Conservation (phyloP, 2,113 vertebrate species). For the Rafetus swinhoei region DNA sequence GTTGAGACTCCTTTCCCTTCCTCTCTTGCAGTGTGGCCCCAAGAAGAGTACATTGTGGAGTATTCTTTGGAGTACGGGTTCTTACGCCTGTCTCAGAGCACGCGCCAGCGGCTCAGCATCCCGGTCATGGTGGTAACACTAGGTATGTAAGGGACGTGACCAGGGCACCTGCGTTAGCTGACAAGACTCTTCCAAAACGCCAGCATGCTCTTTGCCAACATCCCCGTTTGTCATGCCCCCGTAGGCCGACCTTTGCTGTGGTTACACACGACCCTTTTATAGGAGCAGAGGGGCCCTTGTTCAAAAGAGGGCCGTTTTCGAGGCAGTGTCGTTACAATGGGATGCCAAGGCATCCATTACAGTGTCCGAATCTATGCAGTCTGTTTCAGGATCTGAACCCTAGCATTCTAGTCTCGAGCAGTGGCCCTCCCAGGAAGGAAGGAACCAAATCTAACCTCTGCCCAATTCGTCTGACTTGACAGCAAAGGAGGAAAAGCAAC, state of each 20-base stretch:
- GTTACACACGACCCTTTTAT: not conserved
- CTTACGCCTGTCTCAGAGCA: constrained; percentile 94
- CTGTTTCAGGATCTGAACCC: not conserved
- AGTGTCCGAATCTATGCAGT: not conserved
- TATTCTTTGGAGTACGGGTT: constrained; percentile 97
- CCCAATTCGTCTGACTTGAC: no score
- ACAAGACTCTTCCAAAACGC: not conserved
- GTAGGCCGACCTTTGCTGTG: not conserved
- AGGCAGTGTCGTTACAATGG: not conserved
- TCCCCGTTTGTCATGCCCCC: not conserved
- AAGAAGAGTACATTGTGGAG: constrained; percentile 98
- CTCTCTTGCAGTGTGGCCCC: constrained; percentile 87
- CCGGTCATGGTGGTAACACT: constrained; percentile 98
- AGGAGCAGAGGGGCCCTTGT: not conserved
- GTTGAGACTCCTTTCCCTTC: not conserved
- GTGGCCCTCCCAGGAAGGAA: not conserved
- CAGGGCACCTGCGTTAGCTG: accelerated
- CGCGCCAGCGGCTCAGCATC: constrained; percentile 94
- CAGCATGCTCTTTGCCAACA: accelerated
- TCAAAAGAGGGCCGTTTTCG: accelerated
- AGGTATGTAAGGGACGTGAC: constrained; percentile 80
- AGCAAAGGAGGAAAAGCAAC: no score
- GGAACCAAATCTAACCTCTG: not conserved
- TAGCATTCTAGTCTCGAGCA: accelerated
- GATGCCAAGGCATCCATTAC: not conserved